Conservation (phyloP, 2,113 vertebrate species). For the Australoheros scitulus region DNA sequence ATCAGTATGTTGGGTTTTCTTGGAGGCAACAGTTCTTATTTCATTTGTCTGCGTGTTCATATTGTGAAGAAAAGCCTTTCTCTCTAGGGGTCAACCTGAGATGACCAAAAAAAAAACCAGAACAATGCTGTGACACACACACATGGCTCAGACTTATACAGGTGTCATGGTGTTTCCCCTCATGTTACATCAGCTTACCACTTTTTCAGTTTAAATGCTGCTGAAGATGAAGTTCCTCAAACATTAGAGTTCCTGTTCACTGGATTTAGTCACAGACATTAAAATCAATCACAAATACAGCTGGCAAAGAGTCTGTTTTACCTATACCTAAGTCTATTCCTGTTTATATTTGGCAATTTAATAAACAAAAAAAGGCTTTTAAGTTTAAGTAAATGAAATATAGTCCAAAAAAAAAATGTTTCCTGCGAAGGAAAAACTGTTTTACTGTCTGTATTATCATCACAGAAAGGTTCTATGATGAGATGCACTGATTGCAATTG, state of each 20-base stretch:
- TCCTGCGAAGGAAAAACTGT: background rate
- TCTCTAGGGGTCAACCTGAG: background rate
- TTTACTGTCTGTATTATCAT: background rate
- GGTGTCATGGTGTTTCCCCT: too few species aligned
- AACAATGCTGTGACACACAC: background rate
- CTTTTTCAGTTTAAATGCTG: background rate
- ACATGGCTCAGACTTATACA: too few species aligned
- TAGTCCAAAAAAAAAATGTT: background rate
- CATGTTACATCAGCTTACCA: too few species aligned
- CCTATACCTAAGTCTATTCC: background rate
- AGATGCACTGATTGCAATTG: background rate
- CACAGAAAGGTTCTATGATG: background rate
- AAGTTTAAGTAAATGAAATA: background rate
- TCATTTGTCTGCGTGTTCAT: background rate
- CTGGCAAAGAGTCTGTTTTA: too few species aligned
- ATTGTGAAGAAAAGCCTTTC: background rate
- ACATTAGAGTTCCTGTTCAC: background rate
- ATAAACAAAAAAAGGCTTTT: background rate
- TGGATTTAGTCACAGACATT: background rate
- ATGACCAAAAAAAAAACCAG: background rate
- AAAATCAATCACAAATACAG: background rate
- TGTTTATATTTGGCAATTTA: background rate
- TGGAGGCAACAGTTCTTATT: background rate
- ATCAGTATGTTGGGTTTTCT: background rate
- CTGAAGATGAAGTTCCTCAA: background rate